phyloP scores from a whole-genome alignment of 2,113 vertebrate species.

The Zootoca vivipara region DNA sequence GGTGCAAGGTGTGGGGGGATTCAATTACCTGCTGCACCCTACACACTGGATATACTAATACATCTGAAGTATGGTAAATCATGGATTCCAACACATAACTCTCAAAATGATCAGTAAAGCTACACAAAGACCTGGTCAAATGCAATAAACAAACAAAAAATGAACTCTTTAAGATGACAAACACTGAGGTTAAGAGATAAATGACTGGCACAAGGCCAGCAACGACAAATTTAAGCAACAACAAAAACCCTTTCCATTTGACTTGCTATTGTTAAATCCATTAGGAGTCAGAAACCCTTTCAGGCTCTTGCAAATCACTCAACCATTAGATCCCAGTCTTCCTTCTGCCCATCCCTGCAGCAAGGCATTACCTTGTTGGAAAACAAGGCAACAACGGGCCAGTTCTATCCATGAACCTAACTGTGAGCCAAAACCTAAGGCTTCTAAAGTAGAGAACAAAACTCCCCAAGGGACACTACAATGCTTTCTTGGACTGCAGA shows the following conservation, averaged over 20 bases:
- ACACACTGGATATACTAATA: too few relatives aligned
- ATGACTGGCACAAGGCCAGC: neutral
- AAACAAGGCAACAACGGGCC: neutral
- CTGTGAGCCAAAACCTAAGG: slow-evolving; percentile 17
- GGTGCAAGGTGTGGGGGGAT: too few relatives aligned
- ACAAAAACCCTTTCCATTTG: too few relatives aligned
- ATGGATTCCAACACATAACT: too few relatives aligned
- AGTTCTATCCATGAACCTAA: neutral
- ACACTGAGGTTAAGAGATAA: neutral
- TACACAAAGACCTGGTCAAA: too few relatives aligned
- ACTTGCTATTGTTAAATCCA: too few relatives aligned
- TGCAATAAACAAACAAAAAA: too few relatives aligned
- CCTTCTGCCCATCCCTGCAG: neutral
- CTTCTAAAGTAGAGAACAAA: slow-evolving; percentile 20
- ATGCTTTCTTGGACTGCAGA: slow-evolving; percentile 25
- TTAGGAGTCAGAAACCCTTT: neutral
- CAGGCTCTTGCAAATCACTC: neutral
- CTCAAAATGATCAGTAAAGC: too few relatives aligned
- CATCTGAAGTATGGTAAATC: too few relatives aligned
- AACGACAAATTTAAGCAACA: neutral
- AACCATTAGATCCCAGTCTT: neutral
- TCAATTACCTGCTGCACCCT: too few relatives aligned
- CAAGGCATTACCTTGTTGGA: neutral
- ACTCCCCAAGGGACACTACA: neutral
- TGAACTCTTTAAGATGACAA: neutral